phyloP scores from a whole-genome alignment of 1,140 invertebrate species.

The Centruroides sculpturatus region DNA sequence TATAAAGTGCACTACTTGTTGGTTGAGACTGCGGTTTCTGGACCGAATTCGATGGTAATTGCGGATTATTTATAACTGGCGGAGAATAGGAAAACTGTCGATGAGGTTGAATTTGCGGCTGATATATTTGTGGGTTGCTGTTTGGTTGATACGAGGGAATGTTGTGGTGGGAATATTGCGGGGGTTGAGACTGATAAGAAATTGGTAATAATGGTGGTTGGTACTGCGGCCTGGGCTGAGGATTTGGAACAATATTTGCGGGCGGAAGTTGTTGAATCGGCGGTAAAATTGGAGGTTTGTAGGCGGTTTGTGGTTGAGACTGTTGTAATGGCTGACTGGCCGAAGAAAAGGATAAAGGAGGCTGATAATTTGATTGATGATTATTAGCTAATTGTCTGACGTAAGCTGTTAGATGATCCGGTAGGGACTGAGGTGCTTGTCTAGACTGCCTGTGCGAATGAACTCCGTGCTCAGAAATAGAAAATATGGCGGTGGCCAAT shows the following conservation, averaged over 20 bases:
- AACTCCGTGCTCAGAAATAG: too few species aligned
- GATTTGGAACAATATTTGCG: too few species aligned
- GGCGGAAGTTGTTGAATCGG: not conserved
- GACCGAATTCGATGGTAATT: not conserved
- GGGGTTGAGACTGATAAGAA: not conserved
- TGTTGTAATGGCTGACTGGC: not conserved
- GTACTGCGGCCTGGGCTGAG: too few species aligned
- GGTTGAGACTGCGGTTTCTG: not conserved
- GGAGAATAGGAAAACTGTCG: not conserved
- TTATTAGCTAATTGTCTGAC: too few species aligned
- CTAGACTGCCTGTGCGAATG: too few species aligned
- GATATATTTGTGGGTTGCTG: not conserved
- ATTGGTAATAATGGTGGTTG: too few species aligned
- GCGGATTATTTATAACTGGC: not conserved
- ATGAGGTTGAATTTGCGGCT: not conserved
- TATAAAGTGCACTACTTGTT: not conserved
- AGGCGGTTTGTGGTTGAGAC: not conserved
- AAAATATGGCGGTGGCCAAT: too few species aligned
- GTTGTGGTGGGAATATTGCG: not conserved
- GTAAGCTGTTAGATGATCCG: too few species aligned
- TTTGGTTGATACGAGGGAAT: not conserved
- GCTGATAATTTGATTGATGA: not conserved
- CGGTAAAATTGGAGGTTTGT: not conserved
- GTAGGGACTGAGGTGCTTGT: too few species aligned
- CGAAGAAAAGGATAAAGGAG: not conserved